Evolutionary conservation across 2,888 invertebrate genomes (phyloP), one percentile per base, ranked within the genome.

Genomic region (Amblyjoppa proteus): DNA sequence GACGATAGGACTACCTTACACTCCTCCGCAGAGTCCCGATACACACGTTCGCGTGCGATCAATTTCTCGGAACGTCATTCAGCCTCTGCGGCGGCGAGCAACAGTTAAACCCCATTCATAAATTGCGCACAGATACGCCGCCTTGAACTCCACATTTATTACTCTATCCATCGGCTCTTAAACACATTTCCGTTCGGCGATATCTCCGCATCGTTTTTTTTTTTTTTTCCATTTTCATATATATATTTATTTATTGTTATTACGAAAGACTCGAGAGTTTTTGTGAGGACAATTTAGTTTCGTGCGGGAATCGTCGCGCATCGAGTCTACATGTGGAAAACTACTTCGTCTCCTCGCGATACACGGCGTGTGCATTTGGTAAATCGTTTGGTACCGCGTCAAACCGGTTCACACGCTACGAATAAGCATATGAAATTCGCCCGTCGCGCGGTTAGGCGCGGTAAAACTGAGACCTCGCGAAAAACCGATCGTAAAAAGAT

Each of bases 71-170:
- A 81, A 81, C 68, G 66, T 81, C 69, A 77, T 76, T 84, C 74
- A 25, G 25, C 66, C 28, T 28, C 28, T 41, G 38, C 61, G 16
- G 16, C 51, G 51, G 38, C 81, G 69, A 81, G 51, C 61, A 81
- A 73, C 73, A 74, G 53, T 84, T 77, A 28, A 77, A 73, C 71
- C 45, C 73, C 84, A 81, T 84, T 84, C 84, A 81, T 81, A 81
- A 81, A 84, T 74, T 77, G 77, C 73, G 41, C 11, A 16, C 41
- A 58, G 13, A 51, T 49, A 61, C 38, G 41, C 41, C 80, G 77
- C 45, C 73, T 69, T 73, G 58, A 81, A 68, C 56, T 34, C 58
- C 20, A 51, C 77, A 81, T 77, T 84, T 78, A 81, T 77, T 84
- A 31, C 69, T 61, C 69, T 58, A 58, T 58, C 56, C 51, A 77